A percentile compares a stretch with the other conserved stretches of the same genome.
Evolutionary conservation across 2,797 vertebrate genomes (phyloP).

Genomic region (Acanthis flammea): DNA sequence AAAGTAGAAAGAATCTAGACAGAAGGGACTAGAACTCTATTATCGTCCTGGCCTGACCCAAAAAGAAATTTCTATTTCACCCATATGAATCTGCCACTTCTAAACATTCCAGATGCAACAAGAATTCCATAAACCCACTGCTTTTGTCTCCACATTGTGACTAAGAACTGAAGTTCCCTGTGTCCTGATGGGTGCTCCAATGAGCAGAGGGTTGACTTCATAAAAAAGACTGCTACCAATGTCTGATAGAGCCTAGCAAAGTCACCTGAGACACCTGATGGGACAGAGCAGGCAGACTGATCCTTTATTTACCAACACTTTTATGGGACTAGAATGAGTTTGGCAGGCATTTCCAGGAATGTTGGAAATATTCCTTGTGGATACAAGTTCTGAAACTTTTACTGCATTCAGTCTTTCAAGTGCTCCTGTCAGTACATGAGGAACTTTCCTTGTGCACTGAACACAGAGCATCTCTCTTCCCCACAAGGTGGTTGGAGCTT

Average conservation of each 20-base stretch:
- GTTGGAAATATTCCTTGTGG: not conserved
- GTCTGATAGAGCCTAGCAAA: not conserved
- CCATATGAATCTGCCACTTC: not conserved
- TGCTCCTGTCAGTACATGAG: rapidly evolving
- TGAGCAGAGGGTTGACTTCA: not conserved
- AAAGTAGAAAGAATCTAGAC: not conserved
- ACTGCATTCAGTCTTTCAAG: not conserved
- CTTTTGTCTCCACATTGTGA: not conserved
- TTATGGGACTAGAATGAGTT: not conserved
- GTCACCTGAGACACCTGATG: not conserved
- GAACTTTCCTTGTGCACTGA: not conserved
- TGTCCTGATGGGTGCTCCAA: not conserved
- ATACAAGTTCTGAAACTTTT: not conserved
- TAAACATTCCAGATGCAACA: not conserved
- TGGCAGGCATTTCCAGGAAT: not conserved
- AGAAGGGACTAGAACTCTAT: not conserved
- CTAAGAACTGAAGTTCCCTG: not conserved
- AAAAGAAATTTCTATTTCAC: not conserved
- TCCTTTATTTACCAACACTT: not conserved
- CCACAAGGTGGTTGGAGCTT: rapidly evolving
- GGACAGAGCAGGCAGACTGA: not conserved
- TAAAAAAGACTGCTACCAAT: not conserved
- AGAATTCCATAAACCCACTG: not conserved
- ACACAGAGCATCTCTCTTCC: not conserved
- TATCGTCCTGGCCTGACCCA: not conserved